Percentiles rank a stretch among this genome's conserved stretches.
Evolutionary conservation across 2,888 invertebrate genomes (phyloP).

Genomic region (Drosophila anomalata): DNA sequence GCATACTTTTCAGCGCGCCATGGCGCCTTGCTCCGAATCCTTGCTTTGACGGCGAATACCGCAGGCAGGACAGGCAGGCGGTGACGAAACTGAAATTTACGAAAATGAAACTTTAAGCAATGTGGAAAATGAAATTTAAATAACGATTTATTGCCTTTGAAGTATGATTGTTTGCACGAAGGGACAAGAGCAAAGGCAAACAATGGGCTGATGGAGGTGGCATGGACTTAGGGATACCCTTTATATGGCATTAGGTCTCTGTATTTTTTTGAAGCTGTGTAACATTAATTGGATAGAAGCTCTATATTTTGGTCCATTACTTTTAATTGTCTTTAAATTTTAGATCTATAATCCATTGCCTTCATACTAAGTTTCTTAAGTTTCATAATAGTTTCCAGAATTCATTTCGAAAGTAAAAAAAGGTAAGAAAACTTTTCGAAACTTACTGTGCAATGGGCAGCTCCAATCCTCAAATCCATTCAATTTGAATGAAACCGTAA

Average conservation of each 20-base stretch:
- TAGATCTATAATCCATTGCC: no score
- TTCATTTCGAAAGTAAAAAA: no score
- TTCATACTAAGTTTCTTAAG: no score
- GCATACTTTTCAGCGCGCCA: conserved; percentile 54
- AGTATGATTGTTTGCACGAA: conserved; percentile 72
- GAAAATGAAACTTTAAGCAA: conserved; percentile 70
- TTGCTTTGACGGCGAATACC: conserved; percentile 3
- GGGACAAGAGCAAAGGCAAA: conserved; percentile 16
- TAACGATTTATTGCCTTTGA: conserved; percentile 81
- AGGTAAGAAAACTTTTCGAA: not conserved
- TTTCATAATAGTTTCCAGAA: no score
- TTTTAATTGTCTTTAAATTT: not conserved
- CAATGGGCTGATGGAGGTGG: not conserved
- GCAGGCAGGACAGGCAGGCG: not conserved
- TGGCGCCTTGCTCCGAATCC: conserved; percentile 23
- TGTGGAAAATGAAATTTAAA: conserved; percentile 77
- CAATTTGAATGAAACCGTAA: conserved; percentile 4
- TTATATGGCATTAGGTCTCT: not conserved
- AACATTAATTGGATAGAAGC: no score
- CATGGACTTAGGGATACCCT: conserved; percentile 16
- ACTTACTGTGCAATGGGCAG: not conserved
- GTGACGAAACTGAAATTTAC: conserved; percentile 55
- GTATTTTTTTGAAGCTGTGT: not conserved
- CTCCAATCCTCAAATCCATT: not conserved
- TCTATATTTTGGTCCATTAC: no score